Evolutionary conservation across 2,888 invertebrate genomes (phyloP), one percentile per base, ranked within the genome.

Genomic region (Panopea generosa): DNA sequence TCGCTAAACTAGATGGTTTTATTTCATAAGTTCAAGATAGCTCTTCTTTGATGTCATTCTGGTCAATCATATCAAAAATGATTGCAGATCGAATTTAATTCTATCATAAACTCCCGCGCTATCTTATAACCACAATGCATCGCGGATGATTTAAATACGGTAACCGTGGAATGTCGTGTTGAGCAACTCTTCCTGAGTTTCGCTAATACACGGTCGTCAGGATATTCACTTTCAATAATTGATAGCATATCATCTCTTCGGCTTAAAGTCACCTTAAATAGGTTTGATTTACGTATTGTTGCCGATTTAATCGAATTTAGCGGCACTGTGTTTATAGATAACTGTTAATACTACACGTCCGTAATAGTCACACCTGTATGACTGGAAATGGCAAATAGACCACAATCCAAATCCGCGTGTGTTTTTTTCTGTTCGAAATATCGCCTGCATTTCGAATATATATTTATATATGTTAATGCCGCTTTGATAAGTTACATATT

Each of bases 281-380:
- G 53, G 18, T 59, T 43, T 65, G 71, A 71, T 72, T 72, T 72
- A 72, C 65, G 65, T 53, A 43, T 26, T 52, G 52, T 26, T 14
- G 14, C 20, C 24, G 20, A 20, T 52, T 52, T 52, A 70, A 70
- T 70, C 70, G 63, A 63, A 62, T 40, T 29, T 24, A n/a, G 57
- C 49, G 66, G 24, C 22, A 24, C 40, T 29, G 33, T 49, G 55
- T 65, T 55, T 67, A 57, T 67, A 57, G 66, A 67, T 67, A 55
- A 67, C 29, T n/a, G 38, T 27, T 67, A 67, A 67, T 67, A 38
- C 66, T 56, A 26, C 49, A 18, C 57, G 49, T 43, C 43, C 24
- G 49, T 18, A 47, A 57, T 57, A 33, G 56, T 67, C 49, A 29
- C 66, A 67, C 66, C 66, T 67, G 45, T 9, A 45, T 3, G 16